phyloP scores from a whole-genome alignment of 1,140 invertebrate genomes.

The Trissolcus basalis region DNA sequence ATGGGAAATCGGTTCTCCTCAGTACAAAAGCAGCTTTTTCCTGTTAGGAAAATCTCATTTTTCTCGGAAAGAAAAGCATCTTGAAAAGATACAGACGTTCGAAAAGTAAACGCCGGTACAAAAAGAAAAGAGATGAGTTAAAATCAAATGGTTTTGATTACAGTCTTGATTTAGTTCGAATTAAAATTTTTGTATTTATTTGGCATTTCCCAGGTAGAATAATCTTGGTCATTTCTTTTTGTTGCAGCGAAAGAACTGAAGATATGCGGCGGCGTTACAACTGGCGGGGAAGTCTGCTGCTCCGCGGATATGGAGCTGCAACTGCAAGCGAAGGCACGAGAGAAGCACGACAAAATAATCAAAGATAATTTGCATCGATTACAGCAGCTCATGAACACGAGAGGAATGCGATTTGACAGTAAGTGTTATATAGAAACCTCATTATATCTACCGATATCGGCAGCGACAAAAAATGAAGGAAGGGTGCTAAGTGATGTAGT shows the following conservation, averaged over 20 bases:
- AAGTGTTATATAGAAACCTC: conserved; percentile 57
- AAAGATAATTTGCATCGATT: conserved; percentile 71
- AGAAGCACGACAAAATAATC: conserved; percentile 73
- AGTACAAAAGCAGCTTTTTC: conserved; percentile 29
- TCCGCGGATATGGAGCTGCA: conserved; percentile 73
- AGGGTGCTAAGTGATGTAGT: no score
- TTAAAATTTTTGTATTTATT: no score
- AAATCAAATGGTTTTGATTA: no score
- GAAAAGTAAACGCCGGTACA: conserved; percentile 25
- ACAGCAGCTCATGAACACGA: conserved; percentile 68
- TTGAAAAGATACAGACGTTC: conserved; percentile 18
- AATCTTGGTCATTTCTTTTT: conserved; percentile 11
- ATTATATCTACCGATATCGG: conserved; percentile 25
- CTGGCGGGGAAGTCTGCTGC: conserved; percentile 73
- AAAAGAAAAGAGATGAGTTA: conserved; percentile 10
- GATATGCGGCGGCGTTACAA: conserved; percentile 71
- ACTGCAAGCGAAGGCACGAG: conserved; percentile 69
- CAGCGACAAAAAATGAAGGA: not conserved
- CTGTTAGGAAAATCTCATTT: conserved; percentile 37
- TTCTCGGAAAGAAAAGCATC: conserved; percentile 14
- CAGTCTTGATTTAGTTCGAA: no score
- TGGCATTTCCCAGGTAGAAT: no score
- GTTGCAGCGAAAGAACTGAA: conserved; percentile 72
- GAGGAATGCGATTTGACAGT: conserved; percentile 72
- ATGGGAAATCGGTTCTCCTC: conserved; percentile 23